A percentile compares a stretch with the other conserved stretches of the same genome.
phyloP scores from a whole-genome alignment of 92 coral and sea anemone species.

The Heliopora coerulea region DNA sequence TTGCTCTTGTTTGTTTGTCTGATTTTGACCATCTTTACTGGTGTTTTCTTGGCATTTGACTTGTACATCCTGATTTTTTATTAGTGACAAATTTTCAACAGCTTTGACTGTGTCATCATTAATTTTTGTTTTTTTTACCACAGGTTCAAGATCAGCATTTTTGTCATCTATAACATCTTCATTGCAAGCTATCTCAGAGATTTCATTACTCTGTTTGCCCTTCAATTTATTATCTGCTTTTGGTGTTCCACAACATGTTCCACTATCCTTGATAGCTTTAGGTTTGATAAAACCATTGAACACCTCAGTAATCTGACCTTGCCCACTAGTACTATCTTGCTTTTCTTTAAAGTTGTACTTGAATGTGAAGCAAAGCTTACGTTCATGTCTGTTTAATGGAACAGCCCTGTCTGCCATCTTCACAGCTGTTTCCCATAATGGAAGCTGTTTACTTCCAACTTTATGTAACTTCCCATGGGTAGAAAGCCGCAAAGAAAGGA shows the following conservation, averaged over 20 bases:
- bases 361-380: conserved; percentile 87
- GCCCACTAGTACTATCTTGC: neutral
- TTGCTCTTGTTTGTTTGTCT: neutral
- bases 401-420: conserved; percentile 90
- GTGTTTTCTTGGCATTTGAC: neutral
- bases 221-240: neutral
- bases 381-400: conserved; percentile 91
- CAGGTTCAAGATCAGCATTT: neutral
- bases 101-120: neutral
- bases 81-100: neutral
- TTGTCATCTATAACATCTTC: neutral
- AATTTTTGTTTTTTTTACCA: neutral
- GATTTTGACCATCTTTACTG: conserved; percentile 21
- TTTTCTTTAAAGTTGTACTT: conserved; percentile 68
- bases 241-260: neutral
- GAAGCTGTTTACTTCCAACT: conserved; percentile 67
- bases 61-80: neutral
- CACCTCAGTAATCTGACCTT: neutral
- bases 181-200: neutral
- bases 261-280: neutral
- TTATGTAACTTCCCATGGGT: conserved; percentile 74
- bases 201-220: neutral
- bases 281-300: neutral
- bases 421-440: conserved; percentile 86
- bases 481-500: conserved; percentile 60